Evolutionary conservation across 1,140 invertebrate species (phyloP), one percentile per base, ranked within the genome.

Genomic region (Ceratitis capitata): DNA sequence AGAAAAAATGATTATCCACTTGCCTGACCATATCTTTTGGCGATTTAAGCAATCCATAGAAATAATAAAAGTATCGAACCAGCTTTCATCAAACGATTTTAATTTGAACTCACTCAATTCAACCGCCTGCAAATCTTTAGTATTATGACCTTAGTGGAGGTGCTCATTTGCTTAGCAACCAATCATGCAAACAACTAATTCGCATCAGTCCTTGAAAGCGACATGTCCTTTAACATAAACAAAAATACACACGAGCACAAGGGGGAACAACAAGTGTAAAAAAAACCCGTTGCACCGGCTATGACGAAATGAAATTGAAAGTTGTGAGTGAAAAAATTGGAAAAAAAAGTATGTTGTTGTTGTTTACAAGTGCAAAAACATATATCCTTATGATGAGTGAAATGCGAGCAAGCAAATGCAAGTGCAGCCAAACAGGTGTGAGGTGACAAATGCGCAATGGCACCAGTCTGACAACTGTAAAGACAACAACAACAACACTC

Each of bases 371-470:
- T 26, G n/a, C n/a, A 47, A 78, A 78, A 23, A 45, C 23, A 78
- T 23, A 78, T 4, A 42, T 10, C 0, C n/a, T 23, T 42, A 74
- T 23, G 29, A 29, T 35, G n/a, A 78, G 69, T 78, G 69, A 78
- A 78, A 78, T 78, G 35, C 69, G 39, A 78, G 69, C 39, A n/a
- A n/a, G n/a, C n/a, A n/a, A n/a, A n/a, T n/a, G 69, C n/a, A 61
- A 29, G 35, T 35, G 64, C 64, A 47, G 69, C 26, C 29, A 32
- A 78, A 78, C 69, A 78, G 69, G 69, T 78, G 69, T 78, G 69
- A 78, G 69, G 69, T 78, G 69, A 78, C 69, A 78, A 78, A 78
- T 78, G 35, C 69, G 39, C 39, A 47, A 61, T 26, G 69, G 39
- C 69, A 78, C n/a, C 69, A 45, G 69, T 35, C 39, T 6, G 32